A percentile compares a stretch with the other conserved stretches of the same genome.
Evolutionary conservation across 1,140 invertebrate species (phyloP).

Genomic region (Nixonia krombeini): DNA sequence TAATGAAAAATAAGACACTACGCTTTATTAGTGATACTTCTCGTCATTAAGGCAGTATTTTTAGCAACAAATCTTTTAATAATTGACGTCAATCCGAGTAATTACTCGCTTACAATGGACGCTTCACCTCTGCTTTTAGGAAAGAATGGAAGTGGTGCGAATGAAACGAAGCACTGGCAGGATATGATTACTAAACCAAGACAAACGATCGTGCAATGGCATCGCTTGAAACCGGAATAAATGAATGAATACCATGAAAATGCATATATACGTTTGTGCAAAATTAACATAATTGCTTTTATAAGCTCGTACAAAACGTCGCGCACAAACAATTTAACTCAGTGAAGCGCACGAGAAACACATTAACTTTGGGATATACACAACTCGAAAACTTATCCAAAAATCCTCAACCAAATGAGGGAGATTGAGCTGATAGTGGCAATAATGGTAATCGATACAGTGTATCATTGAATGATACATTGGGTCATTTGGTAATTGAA

Average conservation of each 20-base stretch:
- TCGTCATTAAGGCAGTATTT: too few species aligned
- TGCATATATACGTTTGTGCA: conserved; percentile 12
- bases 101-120: background rate
- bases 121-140: conserved; percentile 71
- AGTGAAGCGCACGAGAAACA: background rate
- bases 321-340: conserved; percentile 5
- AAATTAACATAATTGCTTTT: conserved; percentile 25
- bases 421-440: too few species aligned
- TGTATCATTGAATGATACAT: too few species aligned
- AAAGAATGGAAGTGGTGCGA: conserved; percentile 91
- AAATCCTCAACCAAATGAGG: too few species aligned
- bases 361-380: background rate
- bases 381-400: too few species aligned
- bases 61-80: too few species aligned
- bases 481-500: too few species aligned
- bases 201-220: conserved; percentile 94
- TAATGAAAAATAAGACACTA: too few species aligned
- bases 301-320: conserved; percentile 22
- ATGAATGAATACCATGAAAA: conserved; percentile 10
- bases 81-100: background rate
- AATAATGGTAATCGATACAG: too few species aligned
- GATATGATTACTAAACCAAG: conserved; percentile 97
- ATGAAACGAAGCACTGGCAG: conserved; percentile 95
- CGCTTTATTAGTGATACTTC: too few species aligned
- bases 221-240: conserved; percentile 89